Evolutionary conservation across 2,113 vertebrate genomes (phyloP).

Genomic region (Rhea pennata): DNA sequence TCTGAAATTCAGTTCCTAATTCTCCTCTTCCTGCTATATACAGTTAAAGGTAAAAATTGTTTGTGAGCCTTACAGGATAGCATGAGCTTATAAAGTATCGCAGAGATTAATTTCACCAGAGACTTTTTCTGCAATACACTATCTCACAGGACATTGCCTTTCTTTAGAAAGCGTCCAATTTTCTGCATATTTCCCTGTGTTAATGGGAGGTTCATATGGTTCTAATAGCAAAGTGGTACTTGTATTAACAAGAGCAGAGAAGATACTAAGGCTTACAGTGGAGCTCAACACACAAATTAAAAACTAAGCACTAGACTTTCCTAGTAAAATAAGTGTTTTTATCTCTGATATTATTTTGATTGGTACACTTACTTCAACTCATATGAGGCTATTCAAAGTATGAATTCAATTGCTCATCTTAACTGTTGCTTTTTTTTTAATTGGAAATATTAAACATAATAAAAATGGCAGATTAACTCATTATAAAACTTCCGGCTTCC

Average conservation of each 20-base stretch:
- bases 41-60: background rate
- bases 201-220: background rate
- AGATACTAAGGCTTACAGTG: background rate
- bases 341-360: background rate
- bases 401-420: background rate
- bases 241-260: background rate
- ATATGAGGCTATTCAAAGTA: background rate
- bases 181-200: background rate
- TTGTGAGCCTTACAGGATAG: background rate
- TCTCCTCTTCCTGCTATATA: background rate
- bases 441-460: slow-evolving; percentile 7
- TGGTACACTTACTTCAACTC: background rate
- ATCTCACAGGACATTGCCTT: background rate
- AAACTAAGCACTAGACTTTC: background rate
- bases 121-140: background rate
- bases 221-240: background rate
- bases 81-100: background rate
- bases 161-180: background rate
- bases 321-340: background rate
- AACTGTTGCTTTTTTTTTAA: slow-evolving; percentile 19
- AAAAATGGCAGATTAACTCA: slow-evolving; percentile 13
- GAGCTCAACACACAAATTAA: background rate
- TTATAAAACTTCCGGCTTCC: background rate
- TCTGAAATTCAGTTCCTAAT: background rate
- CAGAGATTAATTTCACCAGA: background rate